Conservation (phyloP, 2,888 invertebrate species). For the Pyrrhosoma nymphula region DNA sequence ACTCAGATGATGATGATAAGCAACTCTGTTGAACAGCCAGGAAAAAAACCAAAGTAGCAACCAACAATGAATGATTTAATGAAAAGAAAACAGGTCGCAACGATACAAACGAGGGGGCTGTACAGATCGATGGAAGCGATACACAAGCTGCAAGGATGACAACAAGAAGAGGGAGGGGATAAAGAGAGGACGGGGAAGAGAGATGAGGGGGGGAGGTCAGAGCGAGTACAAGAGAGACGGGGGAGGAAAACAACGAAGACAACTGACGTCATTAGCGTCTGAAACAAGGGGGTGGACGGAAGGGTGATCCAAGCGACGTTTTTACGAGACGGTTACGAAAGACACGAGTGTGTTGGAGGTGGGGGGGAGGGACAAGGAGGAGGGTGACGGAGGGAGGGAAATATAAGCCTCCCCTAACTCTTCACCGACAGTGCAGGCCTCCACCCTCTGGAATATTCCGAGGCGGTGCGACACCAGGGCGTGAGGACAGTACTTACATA, state of each 20-base stretch:
- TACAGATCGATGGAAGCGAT: not conserved
- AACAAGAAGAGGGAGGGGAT: not conserved
- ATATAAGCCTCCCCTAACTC: not conserved
- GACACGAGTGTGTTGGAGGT: not conserved
- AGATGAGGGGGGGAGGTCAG: no score
- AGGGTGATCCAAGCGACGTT: not conserved
- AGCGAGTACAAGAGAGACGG: not conserved
- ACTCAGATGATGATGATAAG: no score
- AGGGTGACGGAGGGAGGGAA: not conserved
- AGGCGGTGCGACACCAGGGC: not conserved
- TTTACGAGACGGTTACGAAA: not conserved
- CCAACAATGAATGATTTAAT: not conserved
- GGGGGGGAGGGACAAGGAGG: not conserved
- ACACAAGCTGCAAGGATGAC: not conserved
- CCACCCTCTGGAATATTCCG: not conserved
- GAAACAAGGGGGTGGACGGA: not conserved
- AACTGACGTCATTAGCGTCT: constrained; percentile 32
- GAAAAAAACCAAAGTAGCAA: no score
- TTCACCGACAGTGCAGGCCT: not conserved
- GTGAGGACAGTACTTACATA: not conserved
- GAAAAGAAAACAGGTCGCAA: not conserved
- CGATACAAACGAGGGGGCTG: not conserved
- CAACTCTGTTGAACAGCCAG: no score
- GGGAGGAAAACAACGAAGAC: not conserved
- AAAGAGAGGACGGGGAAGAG: no score